These are phyloP conservation scores for Listronotus oregonensis DNA, from an alignment of 1,140 invertebrate species.

Conservation along the genomic window DNA sequence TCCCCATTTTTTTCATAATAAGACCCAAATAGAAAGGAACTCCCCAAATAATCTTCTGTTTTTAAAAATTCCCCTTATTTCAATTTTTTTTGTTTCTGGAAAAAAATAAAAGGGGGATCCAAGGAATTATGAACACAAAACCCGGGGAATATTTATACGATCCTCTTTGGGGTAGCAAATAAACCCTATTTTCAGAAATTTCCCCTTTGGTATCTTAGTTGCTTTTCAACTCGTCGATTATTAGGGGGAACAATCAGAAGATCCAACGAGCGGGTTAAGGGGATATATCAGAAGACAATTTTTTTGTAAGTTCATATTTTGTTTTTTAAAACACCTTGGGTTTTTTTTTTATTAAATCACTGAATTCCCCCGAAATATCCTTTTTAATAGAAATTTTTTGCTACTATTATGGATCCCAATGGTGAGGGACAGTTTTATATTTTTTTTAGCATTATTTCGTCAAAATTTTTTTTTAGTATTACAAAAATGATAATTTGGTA, in stretches of 20 bases:
- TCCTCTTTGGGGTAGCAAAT: conserved; percentile 60
- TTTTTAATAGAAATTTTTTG: too few relatives aligned
- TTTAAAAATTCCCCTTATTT: too few relatives aligned
- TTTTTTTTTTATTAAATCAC: too few relatives aligned
- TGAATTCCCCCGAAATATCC: too few relatives aligned
- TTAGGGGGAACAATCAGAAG: conserved; percentile 46
- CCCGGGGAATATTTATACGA: conserved; percentile 62
- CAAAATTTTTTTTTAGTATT: too few relatives aligned
- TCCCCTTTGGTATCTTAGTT: conserved; percentile 56
- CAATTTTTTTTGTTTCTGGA: conserved; percentile 17
- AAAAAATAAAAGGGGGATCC: conserved; percentile 55
- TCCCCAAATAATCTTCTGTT: too few relatives aligned
- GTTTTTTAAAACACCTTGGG: background rate
- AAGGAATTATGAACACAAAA: conserved; percentile 54
- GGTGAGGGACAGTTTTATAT: too few relatives aligned
- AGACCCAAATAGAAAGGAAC: too few relatives aligned
- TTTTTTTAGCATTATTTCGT: too few relatives aligned
- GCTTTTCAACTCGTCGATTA: conserved; percentile 58
- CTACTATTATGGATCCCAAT: too few relatives aligned
- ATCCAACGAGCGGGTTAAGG: conserved; percentile 50
- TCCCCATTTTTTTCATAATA: too few relatives aligned
- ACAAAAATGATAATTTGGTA: too few relatives aligned
- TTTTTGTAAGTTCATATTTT: conserved; percentile 42
- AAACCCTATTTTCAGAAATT: conserved; percentile 64
- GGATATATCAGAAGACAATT: conserved; percentile 45